Conservation (phyloP, 2,113 vertebrate species). For the Hippocampus guttulatus region DNA sequence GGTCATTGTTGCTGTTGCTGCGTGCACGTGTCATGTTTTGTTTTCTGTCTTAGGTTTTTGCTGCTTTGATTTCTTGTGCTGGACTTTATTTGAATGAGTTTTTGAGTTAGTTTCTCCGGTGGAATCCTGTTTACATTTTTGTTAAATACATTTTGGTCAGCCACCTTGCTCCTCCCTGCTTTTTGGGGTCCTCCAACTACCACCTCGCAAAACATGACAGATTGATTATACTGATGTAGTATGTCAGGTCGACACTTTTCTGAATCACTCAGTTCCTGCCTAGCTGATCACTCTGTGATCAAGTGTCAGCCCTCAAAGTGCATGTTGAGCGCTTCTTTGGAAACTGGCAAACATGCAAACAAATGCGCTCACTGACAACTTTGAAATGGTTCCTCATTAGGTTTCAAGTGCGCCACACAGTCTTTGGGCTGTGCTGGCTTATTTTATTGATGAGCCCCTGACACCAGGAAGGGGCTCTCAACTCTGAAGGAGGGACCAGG, state of each 20-base stretch:
- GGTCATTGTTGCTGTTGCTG: too few relatives aligned
- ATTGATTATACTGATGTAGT: neutral
- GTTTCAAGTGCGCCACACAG: neutral
- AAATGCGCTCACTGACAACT: neutral
- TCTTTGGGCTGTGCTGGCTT: conserved; percentile 25
- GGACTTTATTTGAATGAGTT: too few relatives aligned
- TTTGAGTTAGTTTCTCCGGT: too few relatives aligned
- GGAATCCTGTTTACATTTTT: too few relatives aligned
- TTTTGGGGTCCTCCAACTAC: too few relatives aligned
- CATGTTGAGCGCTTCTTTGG: neutral
- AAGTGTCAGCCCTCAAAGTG: neutral
- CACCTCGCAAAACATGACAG: too few relatives aligned
- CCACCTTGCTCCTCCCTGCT: too few relatives aligned
- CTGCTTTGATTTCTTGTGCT: too few relatives aligned
- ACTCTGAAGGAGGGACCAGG: conserved; percentile 46
- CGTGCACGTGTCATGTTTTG: too few relatives aligned
- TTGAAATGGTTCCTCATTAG: conserved; percentile 3
- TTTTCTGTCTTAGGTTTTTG: too few relatives aligned
- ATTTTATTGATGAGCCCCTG: conserved; percentile 62
- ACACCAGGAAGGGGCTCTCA: conserved; percentile 60
- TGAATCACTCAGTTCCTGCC: neutral
- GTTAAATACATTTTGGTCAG: too few relatives aligned
- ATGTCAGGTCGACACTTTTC: neutral
- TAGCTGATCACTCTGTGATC: neutral
- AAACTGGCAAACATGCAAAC: neutral